Conservation (phyloP, 2,888 invertebrate species). For the Matsumyia berberina region DNA sequence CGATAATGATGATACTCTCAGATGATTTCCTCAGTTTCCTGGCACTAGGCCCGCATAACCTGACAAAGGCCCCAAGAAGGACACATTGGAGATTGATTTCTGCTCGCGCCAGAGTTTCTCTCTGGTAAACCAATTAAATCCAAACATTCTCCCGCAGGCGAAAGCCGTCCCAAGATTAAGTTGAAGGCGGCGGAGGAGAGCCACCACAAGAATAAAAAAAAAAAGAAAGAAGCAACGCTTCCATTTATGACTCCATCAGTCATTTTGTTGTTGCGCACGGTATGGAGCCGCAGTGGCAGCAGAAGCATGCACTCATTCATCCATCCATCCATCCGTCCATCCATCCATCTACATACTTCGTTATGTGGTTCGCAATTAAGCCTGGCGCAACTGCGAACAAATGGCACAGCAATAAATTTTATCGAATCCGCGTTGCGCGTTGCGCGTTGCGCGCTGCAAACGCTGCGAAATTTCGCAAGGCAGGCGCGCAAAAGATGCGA, state of each 20-base stretch:
- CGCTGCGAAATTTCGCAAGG: conserved; percentile 62
- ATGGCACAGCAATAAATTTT: conserved; percentile 72
- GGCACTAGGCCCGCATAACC: conserved; percentile 18
- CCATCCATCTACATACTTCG: conserved; percentile 59
- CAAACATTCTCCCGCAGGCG: conserved; percentile 68
- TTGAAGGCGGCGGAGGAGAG: conserved; percentile 57
- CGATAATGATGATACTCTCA: background rate
- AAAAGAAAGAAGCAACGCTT: conserved; percentile 44
- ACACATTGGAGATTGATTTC: conserved; percentile 61
- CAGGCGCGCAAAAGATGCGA: conserved; percentile 53
- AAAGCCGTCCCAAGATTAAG: conserved; percentile 65
- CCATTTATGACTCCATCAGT: conserved; percentile 76
- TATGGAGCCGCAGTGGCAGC: conserved; percentile 41
- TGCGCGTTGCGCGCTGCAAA: too few relatives aligned
- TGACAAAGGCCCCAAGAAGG: conserved; percentile 18
- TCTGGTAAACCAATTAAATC: conserved; percentile 69
- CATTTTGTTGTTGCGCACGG: conserved; percentile 46
- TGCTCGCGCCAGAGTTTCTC: conserved; percentile 31
- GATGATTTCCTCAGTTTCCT: background rate
- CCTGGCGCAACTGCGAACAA: conserved; percentile 67
- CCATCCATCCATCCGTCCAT: conserved; percentile 36
- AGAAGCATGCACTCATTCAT: conserved; percentile 48
- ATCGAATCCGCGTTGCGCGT: conserved; percentile 60
- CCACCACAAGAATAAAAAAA: conserved; percentile 20
- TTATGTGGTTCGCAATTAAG: conserved; percentile 76